Evolutionary conservation across 2,797 vertebrate species (phyloP), one percentile per base, ranked within the genome.

Genomic region (Brachymystax lenok): DNA sequence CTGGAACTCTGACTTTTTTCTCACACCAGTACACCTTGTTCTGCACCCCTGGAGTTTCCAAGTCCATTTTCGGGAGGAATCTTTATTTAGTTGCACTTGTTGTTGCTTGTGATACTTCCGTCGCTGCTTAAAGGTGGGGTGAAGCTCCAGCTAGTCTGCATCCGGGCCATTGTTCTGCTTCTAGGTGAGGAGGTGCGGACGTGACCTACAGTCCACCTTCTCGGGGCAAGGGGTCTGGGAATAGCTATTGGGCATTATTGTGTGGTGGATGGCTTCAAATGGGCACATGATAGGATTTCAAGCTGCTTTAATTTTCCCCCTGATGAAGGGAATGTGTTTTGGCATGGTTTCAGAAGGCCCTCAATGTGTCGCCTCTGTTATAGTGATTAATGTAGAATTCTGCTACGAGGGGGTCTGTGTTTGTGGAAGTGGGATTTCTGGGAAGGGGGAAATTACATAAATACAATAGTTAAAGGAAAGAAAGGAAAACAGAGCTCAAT

Each of bases 161-260:
- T 93, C 89, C 85, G 82, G 80, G 77, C 86, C 80, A 93, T 94
- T 94, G 92, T 94, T 92, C 86, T 86, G 46, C 76, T 83, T 92
- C 77, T 89, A 91, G 88, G 89, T 91, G 86, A 90, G 86, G 81
- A 88, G 86, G 84, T 30, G 7, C 72, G 51, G 82, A 84, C 76
- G 77, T 88, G 75, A 73, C 71, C 83, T 87, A 80, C 16, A 80
- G 78, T 87, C 83, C 84, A 87, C 87, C 87, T 84, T 78, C 80
- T 30, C 78, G 75, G 77, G 82, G 83, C 75, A 83, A 85, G 79
- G 82, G 81, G 84, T 87, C 85, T 89, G 88, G 86, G 85, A 91
- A 54, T 35, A 21, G 30, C 61, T 77, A 78, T 82, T 85, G 76
- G 83, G 16, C 64, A 46, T 81, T 75, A 10, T 74, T 73, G 72